Evolutionary conservation across 2,888 invertebrate genomes (phyloP).

Genomic region (Anorthoa munda): DNA sequence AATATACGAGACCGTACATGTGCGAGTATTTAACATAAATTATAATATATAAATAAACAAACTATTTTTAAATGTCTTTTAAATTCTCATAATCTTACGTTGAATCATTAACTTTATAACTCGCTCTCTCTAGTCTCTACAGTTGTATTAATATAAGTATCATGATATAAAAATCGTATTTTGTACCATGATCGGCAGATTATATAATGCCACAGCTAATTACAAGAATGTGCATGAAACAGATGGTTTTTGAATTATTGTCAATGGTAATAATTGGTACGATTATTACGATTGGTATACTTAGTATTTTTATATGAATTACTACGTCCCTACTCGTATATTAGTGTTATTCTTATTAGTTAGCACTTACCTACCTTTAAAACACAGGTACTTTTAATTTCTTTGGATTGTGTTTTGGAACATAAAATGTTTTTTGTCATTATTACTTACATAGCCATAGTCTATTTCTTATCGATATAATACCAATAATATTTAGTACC

Average conservation of each 20-base stretch:
- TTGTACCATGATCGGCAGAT: conserved; percentile 24
- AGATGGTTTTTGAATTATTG: conserved; percentile 25
- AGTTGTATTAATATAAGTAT: not conserved
- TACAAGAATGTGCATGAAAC: conserved; percentile 18
- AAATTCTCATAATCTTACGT: no score
- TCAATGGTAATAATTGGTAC: conserved; percentile 14
- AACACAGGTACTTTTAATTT: not conserved
- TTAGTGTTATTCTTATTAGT: no score
- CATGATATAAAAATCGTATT: not conserved
- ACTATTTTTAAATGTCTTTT: not conserved
- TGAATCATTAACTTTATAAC: not conserved
- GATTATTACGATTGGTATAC: not conserved
- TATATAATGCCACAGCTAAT: conserved; percentile 12
- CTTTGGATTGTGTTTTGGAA: not conserved
- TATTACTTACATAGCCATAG: no score
- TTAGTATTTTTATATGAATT: not conserved
- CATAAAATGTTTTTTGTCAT: not conserved
- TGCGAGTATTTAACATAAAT: conserved; percentile 27
- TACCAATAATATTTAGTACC: not conserved
- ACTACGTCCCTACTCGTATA: not conserved
- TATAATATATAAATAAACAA: conserved; percentile 15
- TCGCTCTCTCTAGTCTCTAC: not conserved
- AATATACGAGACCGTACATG: conserved; percentile 22
- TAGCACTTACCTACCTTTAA: not conserved
- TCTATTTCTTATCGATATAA: not conserved